phyloP scores from a whole-genome alignment of 2,113 vertebrate genomes.

The Phaethornis superciliosus region DNA sequence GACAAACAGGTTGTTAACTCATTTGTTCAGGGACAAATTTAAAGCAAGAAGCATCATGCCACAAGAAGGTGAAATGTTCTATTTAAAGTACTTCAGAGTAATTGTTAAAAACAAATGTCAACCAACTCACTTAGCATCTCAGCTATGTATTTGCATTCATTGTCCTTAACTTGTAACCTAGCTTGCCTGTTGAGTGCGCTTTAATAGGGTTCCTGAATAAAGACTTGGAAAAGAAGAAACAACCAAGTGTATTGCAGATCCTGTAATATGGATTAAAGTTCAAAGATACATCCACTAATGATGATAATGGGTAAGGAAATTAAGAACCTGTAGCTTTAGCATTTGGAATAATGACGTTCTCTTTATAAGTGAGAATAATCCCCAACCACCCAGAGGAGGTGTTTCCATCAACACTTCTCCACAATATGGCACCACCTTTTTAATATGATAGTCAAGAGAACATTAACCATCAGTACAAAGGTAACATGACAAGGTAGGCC shows the following conservation, averaged over 20 bases:
- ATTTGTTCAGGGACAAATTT: not conserved
- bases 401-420: not conserved
- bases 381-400: not conserved
- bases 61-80: not conserved
- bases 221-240: not conserved
- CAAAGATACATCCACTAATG: not conserved
- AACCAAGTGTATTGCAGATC: not conserved
- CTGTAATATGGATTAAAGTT: not conserved
- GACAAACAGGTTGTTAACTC: not conserved
- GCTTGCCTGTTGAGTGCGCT: not conserved
- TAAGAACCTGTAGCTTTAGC: not conserved
- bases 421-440: not conserved
- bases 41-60: not conserved
- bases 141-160: not conserved
- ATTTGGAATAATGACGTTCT: not conserved
- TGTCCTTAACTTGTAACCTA: not conserved
- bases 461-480: not conserved
- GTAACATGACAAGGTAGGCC: not conserved
- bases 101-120: not conserved
- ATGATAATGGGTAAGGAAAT: not conserved
- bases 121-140: rapidly evolving
- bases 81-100: not conserved
- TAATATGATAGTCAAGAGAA: not conserved
- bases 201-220: not conserved
- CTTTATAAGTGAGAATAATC: not conserved